phyloP scores from a whole-genome alignment of 2,888 invertebrate species.

The Mamestra brassicae region DNA sequence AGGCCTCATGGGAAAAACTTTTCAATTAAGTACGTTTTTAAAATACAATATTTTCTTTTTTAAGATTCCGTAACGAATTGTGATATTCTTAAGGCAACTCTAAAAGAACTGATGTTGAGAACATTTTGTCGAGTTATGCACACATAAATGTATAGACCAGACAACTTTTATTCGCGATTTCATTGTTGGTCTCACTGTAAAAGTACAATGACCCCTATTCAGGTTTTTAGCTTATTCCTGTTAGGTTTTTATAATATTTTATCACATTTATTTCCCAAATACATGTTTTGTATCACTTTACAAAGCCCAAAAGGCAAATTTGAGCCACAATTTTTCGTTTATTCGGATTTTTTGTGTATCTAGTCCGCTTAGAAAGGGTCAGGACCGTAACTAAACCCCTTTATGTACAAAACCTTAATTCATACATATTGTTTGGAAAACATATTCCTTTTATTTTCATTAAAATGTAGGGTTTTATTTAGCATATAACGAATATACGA shows the following conservation, averaged over 20 bases:
- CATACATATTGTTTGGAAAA: conserved; percentile 42
- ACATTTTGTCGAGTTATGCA: too few species aligned
- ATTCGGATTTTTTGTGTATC: conserved; percentile 38
- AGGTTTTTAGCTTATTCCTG: too few species aligned
- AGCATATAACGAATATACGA: not conserved
- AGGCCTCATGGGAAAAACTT: not conserved
- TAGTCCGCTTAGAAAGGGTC: conserved; percentile 49
- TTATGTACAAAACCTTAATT: conserved; percentile 44
- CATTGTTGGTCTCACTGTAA: too few species aligned
- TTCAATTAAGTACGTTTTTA: conserved; percentile 6
- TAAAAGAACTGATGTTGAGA: too few species aligned
- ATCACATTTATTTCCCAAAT: conserved; percentile 13
- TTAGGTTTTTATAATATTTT: not conserved
- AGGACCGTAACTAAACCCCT: conserved; percentile 36
- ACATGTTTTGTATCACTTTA: conserved; percentile 22
- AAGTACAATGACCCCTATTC: too few species aligned
- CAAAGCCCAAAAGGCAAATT: conserved; percentile 30
- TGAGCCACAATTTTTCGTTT: conserved; percentile 16
- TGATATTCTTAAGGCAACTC: not conserved
- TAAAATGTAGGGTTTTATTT: conserved; percentile 13
- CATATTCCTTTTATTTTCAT: conserved; percentile 28
- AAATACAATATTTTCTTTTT: too few species aligned
- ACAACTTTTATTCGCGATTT: too few species aligned
- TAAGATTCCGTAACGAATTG: not conserved
- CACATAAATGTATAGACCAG: too few species aligned